Base-by-base conservation (phyloP, 2,113 vertebrate species). In the Semnopithecus entellus region DNA sequence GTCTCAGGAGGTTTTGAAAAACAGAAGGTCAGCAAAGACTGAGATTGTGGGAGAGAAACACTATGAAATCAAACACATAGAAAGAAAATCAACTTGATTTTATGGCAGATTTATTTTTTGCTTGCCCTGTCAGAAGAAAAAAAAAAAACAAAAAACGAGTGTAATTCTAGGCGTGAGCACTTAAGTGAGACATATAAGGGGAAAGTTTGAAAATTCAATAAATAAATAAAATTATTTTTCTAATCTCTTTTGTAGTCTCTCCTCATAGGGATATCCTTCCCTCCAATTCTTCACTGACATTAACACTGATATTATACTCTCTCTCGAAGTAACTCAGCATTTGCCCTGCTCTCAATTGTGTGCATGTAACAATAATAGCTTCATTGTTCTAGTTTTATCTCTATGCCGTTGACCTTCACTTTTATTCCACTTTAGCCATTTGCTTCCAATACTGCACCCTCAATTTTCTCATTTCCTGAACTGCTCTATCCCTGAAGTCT, bases 201-300 rank as follows among this genome's bases (percentile, higher is more conserved):
- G 2, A 88, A 86, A 90, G 14, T 23, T 85, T 87, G 72, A 93
- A 92, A 93, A 85, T 70, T 73, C 30, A 86, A 43, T 88, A 88
- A 83, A 48, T 32, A 76, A 5, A 84, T 57, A 85, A 75, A 85
- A 79, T 88, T 23, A 10, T 87, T 83, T 82, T 72, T 38, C 9
- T 80, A 30, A 82, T 40, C 48, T 94, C 25, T 90, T 20, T 40
- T 94, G 40, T 9, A 64, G 1, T 23, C 17, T 79, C 23, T 52
- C 7, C 2, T 66, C 4, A 64, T 25, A 82, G 32, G 30, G 82
- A 48, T 3, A 50, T 25, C 22, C 4, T 95, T 70, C 1, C 38
- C 52, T 80, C 38, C 14, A 82, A 0, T 82, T 82, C 14, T 87
- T 59, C 70, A 12, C 70, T 23, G 57, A 91, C 38, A 25, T 45